Evolutionary conservation across 2,113 vertebrate genomes (phyloP).

Genomic region (Lucifuga dentata): DNA sequence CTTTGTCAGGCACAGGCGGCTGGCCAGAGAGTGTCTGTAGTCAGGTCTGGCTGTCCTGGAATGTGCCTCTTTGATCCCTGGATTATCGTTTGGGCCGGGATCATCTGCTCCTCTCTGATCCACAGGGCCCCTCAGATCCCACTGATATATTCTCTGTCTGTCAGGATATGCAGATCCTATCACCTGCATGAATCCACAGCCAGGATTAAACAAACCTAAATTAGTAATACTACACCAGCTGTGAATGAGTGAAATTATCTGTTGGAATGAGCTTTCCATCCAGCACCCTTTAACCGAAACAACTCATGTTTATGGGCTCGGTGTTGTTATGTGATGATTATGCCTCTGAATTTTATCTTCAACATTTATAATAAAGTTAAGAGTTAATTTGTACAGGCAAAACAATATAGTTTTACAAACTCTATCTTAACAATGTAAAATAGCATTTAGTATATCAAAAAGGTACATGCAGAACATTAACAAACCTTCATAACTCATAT

Average conservation of each 20-base stretch:
- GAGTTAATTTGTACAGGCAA: too few relatives aligned
- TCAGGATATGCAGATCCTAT: conserved; percentile 62
- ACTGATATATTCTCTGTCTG: conserved; percentile 51
- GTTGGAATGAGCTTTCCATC: conserved; percentile 9
- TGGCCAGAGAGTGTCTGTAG: conserved; percentile 38
- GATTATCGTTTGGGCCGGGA: conserved; percentile 62
- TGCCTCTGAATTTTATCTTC: too few relatives aligned
- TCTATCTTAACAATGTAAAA: too few relatives aligned
- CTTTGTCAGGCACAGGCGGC: background rate
- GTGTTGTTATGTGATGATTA: too few relatives aligned
- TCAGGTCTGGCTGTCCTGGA: conserved; percentile 48
- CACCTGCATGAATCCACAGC: conserved; percentile 27
- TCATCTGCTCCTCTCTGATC: conserved; percentile 58
- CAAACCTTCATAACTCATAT: conserved; percentile 1
- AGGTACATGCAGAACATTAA: background rate
- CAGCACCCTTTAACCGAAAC: too few relatives aligned
- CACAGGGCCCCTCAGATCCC: conserved; percentile 52
- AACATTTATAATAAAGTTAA: too few relatives aligned
- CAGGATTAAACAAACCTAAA: conserved; percentile 41
- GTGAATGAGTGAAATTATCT: conserved; percentile 28
- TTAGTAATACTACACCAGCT: conserved; percentile 39
- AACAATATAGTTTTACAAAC: too few relatives aligned
- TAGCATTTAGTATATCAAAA: too few relatives aligned
- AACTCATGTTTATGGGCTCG: too few relatives aligned
- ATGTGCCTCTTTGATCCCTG: conserved; percentile 77